Evolutionary conservation across 2,888 invertebrate species (phyloP).

Genomic region (Icerya purchasi): DNA sequence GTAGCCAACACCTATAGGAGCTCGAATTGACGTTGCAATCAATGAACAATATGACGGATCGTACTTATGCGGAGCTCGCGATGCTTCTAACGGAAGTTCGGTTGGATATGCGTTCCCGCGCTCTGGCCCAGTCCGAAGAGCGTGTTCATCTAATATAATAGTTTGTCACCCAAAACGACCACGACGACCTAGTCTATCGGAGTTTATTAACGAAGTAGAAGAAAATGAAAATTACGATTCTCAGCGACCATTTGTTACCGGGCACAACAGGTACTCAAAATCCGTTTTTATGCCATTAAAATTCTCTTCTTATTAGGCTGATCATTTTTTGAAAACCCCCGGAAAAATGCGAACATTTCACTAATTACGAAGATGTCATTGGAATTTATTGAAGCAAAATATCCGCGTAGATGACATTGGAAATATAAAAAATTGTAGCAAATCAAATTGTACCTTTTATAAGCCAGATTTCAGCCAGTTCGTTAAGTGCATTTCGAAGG

Average conservation of each 20-base stretch:
- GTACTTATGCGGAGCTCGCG: conserved; percentile 80
- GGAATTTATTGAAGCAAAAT: too few relatives aligned
- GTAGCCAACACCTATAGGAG: conserved; percentile 51
- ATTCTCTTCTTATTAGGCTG: too few relatives aligned
- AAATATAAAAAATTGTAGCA: too few relatives aligned
- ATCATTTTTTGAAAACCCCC: too few relatives aligned
- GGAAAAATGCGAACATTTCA: too few relatives aligned
- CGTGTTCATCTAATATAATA: conserved; percentile 53
- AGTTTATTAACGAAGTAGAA: conserved; percentile 61
- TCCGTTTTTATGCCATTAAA: too few relatives aligned
- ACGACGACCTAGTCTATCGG: conserved; percentile 47
- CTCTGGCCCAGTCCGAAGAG: conserved; percentile 43
- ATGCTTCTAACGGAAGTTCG: conserved; percentile 36
- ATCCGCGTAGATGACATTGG: too few relatives aligned
- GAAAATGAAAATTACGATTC: conserved; percentile 60
- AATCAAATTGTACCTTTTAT: too few relatives aligned
- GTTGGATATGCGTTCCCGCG: conserved; percentile 4
- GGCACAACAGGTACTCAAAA: conserved; percentile 65
- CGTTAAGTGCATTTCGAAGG: too few relatives aligned
- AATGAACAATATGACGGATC: conserved; percentile 90
- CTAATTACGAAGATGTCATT: too few relatives aligned
- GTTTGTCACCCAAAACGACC: conserved; percentile 49
- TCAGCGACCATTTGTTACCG: conserved; percentile 71
- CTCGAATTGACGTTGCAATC: conserved; percentile 81
- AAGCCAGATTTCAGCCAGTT: too few relatives aligned